Percentiles rank a stretch among this genome's conserved stretches.
These are phyloP conservation scores for Halcyon senegalensis DNA, from an alignment of 2,113 vertebrate species.

Conservation along the genomic window DNA sequence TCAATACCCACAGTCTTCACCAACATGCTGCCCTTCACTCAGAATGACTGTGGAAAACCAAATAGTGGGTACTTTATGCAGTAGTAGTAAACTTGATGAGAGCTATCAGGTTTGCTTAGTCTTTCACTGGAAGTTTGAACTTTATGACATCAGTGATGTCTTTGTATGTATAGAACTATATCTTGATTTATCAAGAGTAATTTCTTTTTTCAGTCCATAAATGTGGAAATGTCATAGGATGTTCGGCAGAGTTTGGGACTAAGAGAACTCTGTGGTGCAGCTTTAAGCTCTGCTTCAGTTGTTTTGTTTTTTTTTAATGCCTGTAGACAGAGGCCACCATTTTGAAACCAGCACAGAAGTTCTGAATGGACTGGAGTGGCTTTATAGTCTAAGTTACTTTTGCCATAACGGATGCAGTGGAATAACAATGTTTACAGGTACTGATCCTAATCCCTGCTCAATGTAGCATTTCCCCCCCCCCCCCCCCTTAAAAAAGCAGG, in stretches of 20 bases:
- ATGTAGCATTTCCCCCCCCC: conserved; percentile 90
- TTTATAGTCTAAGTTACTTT: conserved; percentile 79
- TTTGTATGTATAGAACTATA: conserved; percentile 96
- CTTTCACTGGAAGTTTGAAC: conserved; percentile 96
- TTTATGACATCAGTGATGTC: conserved; percentile 99
- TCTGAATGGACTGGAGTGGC: conserved; percentile 79
- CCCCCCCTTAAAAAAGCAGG: conserved; percentile 76
- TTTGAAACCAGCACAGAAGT: conserved; percentile 85
- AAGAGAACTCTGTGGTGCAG: conserved; percentile 86
- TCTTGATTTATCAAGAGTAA: conserved; percentile 99
- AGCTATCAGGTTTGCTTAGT: conserved; percentile 86
- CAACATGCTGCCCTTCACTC: conserved; percentile 94
- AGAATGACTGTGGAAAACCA: conserved; percentile 80
- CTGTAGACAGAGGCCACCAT: conserved; percentile 79
- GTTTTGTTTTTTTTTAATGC: conserved; percentile 63
- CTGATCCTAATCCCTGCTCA: conserved; percentile 79
- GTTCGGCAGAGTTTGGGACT: conserved; percentile 81
- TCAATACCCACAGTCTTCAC: conserved; percentile 87
- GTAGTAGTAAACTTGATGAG: conserved; percentile 76
- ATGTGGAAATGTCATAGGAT: conserved; percentile 91
- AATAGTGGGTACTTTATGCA: conserved; percentile 56
- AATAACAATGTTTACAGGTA: conserved; percentile 92
- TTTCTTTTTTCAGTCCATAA: conserved; percentile 92
- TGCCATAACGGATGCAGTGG: conserved; percentile 76
- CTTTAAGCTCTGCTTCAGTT: conserved; percentile 85